Base-by-base conservation (phyloP, 1,140 invertebrate genomes). In the Bombus haemorrhoidalis region DNA sequence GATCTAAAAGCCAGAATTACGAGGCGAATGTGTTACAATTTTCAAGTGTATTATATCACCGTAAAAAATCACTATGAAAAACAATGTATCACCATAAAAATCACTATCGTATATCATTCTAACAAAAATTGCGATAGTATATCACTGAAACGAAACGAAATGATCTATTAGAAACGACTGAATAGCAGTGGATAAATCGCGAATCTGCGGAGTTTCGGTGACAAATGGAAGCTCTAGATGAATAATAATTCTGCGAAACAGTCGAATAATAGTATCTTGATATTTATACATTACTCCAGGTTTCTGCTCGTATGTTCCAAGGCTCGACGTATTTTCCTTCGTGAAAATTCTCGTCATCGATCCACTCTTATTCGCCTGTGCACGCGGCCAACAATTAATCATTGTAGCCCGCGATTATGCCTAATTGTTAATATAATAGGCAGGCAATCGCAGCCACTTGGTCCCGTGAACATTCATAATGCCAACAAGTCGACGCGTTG, bases 401-500 rank as follows among this genome's bases (percentile, higher is more conserved):
- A 68, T 43, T 59, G 71, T 34, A 53, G 34, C 15, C 22, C 71
- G n/a, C 32, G 76, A 80, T 85, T 80, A 28, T 32, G 66, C 53
- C 83, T 85, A 80, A 85, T 85, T 85, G 77, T 80, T 80, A 85
- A 72, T 64, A 80, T 64, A 80, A 73, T 71, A 79, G 41, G 53
- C 39, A 41, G 39, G 66, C 66, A 80, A 79, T 79, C 83, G 83
- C 68, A 76, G 22, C 64, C 75, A 79, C 76, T 79, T 72, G 62
- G 66, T 32, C 13, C 39, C n/a, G 6, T 22, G 64, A 9, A 84
- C 83, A 47, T 79, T 84, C 75, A 62, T 39, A 84, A 84, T 75
- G 28, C 18, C 22, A 83, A 88, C 78, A 62, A 86, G 75, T 88
- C 85, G 86, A 86, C 83, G 87, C 79, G 41, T 71, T 66, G 74